Percentiles rank a stretch among this genome's conserved stretches.
These are phyloP conservation scores for Ferrisia virgata DNA, from an alignment of 2,888 invertebrate species.

Conservation along the genomic window DNA sequence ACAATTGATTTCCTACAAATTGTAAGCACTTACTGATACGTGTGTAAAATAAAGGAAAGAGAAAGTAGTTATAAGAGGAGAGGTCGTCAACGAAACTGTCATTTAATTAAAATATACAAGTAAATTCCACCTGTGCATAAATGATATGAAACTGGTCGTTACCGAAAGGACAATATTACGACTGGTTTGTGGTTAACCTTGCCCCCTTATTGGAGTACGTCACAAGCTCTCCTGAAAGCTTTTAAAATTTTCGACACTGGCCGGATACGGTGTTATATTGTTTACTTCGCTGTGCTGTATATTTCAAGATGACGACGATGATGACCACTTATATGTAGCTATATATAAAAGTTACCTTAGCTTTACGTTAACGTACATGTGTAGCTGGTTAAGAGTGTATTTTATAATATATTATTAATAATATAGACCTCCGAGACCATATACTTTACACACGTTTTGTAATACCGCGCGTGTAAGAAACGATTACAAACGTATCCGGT, in stretches of 20 bases:
- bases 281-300: too few relatives aligned
- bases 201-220: not conserved
- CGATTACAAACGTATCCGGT: slow-evolving; percentile 4
- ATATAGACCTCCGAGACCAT: too few relatives aligned
- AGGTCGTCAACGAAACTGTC: slow-evolving; percentile 8
- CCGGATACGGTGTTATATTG: not conserved
- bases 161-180: not conserved
- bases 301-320: too few relatives aligned
- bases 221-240: not conserved
- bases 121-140: not conserved
- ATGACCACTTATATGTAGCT: too few relatives aligned
- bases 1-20: not conserved
- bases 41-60: not conserved
- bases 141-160: not conserved
- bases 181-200: slow-evolving; percentile 14
- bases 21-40: not conserved
- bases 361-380: too few relatives aligned
- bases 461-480: not conserved
- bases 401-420: too few relatives aligned
- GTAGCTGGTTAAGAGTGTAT: too few relatives aligned
- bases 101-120: slow-evolving; percentile 6
- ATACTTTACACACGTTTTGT: not conserved
- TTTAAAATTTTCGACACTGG: not conserved
- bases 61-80: not conserved
- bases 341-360: too few relatives aligned